Evolutionary conservation across 2,797 vertebrate genomes (phyloP).

Genomic region (Cercopithecus hamlyni): DNA sequence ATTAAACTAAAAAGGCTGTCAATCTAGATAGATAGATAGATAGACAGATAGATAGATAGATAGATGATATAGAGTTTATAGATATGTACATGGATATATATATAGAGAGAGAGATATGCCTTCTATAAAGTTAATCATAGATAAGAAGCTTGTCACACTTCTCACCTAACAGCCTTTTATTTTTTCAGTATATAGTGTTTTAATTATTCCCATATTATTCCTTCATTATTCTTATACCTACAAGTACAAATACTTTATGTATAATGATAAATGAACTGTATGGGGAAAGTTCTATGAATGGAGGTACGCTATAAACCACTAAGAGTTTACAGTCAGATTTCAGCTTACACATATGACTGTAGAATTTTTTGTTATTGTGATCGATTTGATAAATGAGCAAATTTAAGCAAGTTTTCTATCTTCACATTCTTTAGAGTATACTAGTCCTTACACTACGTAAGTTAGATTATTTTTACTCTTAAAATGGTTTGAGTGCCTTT

Average conservation of each 20-base stretch:
- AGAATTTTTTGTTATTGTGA: background rate
- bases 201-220: conserved; percentile 38
- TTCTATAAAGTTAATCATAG: background rate
- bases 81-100: background rate
- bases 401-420: background rate
- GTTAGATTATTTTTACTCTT: background rate
- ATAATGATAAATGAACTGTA: background rate
- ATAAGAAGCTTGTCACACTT: background rate
- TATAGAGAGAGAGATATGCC: background rate
- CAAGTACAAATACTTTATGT: conserved; percentile 33
- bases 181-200: background rate
- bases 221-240: conserved; percentile 30
- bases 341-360: background rate
- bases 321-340: background rate
- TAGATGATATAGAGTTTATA: background rate
- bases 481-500: conserved; percentile 8
- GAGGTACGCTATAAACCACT: background rate
- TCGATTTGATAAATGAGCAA: background rate
- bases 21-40: background rate
- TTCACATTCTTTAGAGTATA: background rate
- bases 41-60: too few relatives aligned
- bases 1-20: conserved; percentile 52
- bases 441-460: background rate
- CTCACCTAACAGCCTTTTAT: background rate
- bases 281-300: background rate